Base-by-base conservation (phyloP, 1,140 invertebrate species). In the Scaptomyza montana region DNA sequence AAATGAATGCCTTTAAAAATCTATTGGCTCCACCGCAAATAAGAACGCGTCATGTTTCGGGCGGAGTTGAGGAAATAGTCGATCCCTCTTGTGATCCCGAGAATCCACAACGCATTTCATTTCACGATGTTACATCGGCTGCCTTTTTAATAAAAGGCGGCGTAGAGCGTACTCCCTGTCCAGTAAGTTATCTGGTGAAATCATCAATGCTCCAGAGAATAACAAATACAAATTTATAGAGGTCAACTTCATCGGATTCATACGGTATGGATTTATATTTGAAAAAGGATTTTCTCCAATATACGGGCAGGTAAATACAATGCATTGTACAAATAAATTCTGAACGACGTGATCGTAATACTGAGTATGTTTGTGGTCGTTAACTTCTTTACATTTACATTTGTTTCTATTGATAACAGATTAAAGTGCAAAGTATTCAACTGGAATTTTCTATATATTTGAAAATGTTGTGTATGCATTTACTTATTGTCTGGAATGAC, bases 221-320 rank as follows among this genome's bases (percentile, higher is more conserved):
- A 8, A 46, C 0, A 19, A 21, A 36, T 33, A 1, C n/a, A 33
- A 25, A 45, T 6, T 57, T 59, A 8, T 33, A 87, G 82, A 94
- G 93, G 93, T 97, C 97, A 0, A 96, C 96, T 74, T 94, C 98
- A 81, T 98, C 97, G 0, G 92, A 94, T 3, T 80, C 94, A 9
- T 95, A 95, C 62, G 96, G 95, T 25, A 96, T 98, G 95, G 95
- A 98, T 33, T 94, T 99, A 46, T 99, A 95, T 92, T 94, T 98
- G 66, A 98, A 99, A 92, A 98, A 98, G 90, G 98, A 99, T 90
- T 98, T 97, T 92, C 93, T 98, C 7, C 97, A 98, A 92, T 95
- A 94, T 59, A 98, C 97, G 8, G 98, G 98, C 92, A 98, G 97
- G 96, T 97, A 90, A 89, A 64, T 74, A 33, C 8, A 28, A 8